Conservation (phyloP, 2,888 invertebrate genomes). For the Hemithea aestivaria region DNA sequence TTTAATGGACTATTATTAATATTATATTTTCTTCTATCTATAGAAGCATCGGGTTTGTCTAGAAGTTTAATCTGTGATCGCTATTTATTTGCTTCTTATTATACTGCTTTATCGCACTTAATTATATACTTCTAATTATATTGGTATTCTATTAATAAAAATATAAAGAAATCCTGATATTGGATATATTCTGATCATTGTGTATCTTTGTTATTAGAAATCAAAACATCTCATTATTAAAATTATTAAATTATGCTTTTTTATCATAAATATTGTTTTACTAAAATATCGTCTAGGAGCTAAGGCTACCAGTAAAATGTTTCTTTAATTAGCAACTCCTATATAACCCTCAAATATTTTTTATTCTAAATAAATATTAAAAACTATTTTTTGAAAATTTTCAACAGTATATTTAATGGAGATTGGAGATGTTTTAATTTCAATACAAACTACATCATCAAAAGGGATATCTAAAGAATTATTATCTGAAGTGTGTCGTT, state of each 20-base stretch:
- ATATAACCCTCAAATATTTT: too few relatives aligned
- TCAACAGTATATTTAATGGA: too few relatives aligned
- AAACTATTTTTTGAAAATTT: too few relatives aligned
- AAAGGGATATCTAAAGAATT: constrained; percentile 45
- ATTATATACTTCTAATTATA: constrained; percentile 17
- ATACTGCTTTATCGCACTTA: constrained; percentile 55
- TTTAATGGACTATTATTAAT: constrained; percentile 25
- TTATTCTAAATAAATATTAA: too few relatives aligned
- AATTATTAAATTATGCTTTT: too few relatives aligned
- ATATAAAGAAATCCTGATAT: constrained; percentile 21
- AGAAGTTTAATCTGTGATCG: constrained; percentile 41
- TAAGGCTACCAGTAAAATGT: too few relatives aligned
- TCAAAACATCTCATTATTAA: constrained; percentile 18
- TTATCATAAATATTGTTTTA: too few relatives aligned
- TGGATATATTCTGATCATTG: constrained; percentile 31
- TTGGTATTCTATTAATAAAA: constrained; percentile 28
- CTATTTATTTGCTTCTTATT: constrained; percentile 56
- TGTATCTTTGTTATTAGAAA: constrained; percentile 42
- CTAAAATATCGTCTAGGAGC: too few relatives aligned
- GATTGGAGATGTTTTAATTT: constrained; percentile 16
- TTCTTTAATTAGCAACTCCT: too few relatives aligned
- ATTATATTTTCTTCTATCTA: constrained; percentile 31
- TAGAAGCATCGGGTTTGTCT: constrained; percentile 46
- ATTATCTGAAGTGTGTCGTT: constrained; percentile 74
- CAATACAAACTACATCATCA: constrained; percentile 37